These are phyloP conservation scores for Aegithalos caudatus DNA, from an alignment of 2,113 vertebrate genomes.

Conservation along the genomic window DNA sequence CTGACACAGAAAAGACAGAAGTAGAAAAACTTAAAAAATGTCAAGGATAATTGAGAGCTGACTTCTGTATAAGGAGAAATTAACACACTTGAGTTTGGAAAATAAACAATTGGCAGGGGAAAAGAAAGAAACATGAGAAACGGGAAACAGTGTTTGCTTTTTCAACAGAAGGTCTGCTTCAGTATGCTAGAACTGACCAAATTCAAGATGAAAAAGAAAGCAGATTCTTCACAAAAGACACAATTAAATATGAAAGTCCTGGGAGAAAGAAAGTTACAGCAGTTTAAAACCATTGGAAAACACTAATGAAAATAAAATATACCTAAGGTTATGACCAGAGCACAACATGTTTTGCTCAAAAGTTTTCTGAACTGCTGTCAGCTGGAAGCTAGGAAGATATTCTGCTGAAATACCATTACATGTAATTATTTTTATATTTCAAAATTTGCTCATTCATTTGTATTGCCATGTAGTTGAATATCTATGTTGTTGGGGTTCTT, in stretches of 20 bases:
- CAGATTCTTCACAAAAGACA: not conserved
- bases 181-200: not conserved
- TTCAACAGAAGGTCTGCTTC: not conserved
- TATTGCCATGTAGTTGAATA: not conserved
- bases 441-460: not conserved
- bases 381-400: not conserved
- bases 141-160: not conserved
- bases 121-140: not conserved
- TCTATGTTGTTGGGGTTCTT: not conserved
- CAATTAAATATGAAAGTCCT: not conserved
- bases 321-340: not conserved
- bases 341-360: not conserved
- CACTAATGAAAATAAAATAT: not conserved
- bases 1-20: not conserved
- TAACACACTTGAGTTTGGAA: not conserved
- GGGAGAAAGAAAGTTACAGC: not conserved
- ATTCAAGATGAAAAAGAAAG: not conserved
- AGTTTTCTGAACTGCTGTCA: not conserved
- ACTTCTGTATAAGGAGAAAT: not conserved
- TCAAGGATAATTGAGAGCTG: accelerated
- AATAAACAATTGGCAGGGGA: accelerated
- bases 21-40: not conserved
- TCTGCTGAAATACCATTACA: not conserved
- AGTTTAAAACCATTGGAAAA: not conserved
- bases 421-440: not conserved